These are phyloP conservation scores for Chelonus formosanus DNA, from an alignment of 2,888 invertebrate genomes.

Conservation along the genomic window DNA sequence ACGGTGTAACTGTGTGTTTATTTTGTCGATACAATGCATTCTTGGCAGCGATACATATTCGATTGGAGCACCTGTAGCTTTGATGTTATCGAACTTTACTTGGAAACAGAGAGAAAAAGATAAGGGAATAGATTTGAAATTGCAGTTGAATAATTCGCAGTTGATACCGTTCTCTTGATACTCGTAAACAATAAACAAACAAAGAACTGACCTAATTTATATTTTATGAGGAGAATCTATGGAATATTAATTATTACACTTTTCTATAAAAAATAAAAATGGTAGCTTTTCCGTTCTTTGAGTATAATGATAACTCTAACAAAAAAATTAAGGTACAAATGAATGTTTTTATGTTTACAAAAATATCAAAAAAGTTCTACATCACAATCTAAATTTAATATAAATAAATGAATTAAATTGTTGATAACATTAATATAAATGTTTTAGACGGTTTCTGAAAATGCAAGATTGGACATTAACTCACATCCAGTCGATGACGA, in stretches of 20 bases:
- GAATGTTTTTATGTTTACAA: no score
- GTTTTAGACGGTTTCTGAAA: constrained; percentile 75
- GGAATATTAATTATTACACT: no score
- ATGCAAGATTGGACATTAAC: constrained; percentile 70
- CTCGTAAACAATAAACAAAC: no score
- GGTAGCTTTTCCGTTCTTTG: no score
- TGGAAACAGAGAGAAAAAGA: constrained; percentile 19
- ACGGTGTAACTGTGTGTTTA: constrained; percentile 8
- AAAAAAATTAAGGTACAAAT: no score
- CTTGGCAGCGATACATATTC: background rate
- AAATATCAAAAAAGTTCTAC: no score
- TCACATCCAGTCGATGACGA: constrained; percentile 72
- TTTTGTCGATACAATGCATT: constrained; percentile 9
- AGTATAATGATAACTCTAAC: no score
- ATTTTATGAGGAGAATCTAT: no score
- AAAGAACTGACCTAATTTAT: no score
- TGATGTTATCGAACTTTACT: constrained; percentile 21
- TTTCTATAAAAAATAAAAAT: no score
- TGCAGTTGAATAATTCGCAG: background rate
- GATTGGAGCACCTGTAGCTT: constrained; percentile 27
- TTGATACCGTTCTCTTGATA: background rate
- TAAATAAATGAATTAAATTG: background rate
- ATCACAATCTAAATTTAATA: background rate
- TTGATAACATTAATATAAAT: background rate
- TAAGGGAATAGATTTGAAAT: constrained; percentile 9